A percentile compares a stretch with the other conserved stretches of the same genome.
Evolutionary conservation across 2,797 vertebrate species (phyloP).

Genomic region (Lepilemur septentrionalis): DNA sequence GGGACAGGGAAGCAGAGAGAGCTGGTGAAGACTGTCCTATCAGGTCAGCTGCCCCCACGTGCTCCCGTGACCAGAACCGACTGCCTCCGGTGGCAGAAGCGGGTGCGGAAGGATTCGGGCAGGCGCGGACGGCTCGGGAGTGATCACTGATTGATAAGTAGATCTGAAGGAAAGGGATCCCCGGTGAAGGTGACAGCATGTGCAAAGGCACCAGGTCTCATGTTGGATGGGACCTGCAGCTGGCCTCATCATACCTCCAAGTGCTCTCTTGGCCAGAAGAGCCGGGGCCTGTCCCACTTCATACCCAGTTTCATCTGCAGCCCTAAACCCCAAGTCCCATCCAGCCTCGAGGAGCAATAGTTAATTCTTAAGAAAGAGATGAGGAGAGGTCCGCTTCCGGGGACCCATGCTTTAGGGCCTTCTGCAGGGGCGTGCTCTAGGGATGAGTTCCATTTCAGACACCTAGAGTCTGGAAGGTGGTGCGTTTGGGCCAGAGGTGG

Average conservation of each 20-base stretch:
- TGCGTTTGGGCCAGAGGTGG: neutral
- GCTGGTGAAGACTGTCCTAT: neutral
- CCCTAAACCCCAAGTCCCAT: neutral
- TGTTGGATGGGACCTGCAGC: rapidly evolving
- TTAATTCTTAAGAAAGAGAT: neutral
- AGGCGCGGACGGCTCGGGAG: rapidly evolving
- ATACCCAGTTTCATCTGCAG: neutral
- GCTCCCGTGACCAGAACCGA: neutral
- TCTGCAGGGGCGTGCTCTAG: neutral
- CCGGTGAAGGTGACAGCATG: neutral
- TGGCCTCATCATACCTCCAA: neutral
- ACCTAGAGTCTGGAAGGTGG: neutral
- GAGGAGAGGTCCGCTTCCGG: neutral
- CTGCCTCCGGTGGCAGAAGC: too few relatives aligned
- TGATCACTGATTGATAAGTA: neutral
- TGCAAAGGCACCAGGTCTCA: neutral
- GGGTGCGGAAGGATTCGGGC: neutral
- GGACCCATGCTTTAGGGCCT: neutral
- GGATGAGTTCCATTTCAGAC: neutral
- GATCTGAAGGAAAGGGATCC: neutral
- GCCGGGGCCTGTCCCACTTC: neutral
- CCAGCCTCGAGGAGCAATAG: neutral
- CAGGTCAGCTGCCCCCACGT: neutral
- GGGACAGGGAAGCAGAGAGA: neutral
- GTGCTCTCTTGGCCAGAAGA: neutral